Evolutionary conservation across 92 coral and sea anemone genomes (phyloP).

Genomic region (Diadumene lineata): DNA sequence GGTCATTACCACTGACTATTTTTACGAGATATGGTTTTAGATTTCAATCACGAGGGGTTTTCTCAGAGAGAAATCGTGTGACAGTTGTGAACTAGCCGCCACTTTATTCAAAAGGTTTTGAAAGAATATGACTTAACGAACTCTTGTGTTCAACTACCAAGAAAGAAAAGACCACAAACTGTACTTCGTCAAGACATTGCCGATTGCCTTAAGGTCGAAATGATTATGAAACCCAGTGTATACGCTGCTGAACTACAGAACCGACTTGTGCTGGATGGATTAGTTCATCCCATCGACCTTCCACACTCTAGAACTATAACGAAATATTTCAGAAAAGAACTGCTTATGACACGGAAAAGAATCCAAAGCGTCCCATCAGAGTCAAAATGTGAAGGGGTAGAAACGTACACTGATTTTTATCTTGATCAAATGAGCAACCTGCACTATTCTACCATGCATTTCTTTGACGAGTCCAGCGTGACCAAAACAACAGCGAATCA

Average conservation of each 20-base stretch:
- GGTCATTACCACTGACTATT: too few species aligned
- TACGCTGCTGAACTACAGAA: conserved; percentile 25
- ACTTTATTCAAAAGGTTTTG: conserved; percentile 32
- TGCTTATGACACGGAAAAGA: conserved; percentile 33
- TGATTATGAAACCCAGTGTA: conserved; percentile 38
- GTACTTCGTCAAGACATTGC: conserved; percentile 9
- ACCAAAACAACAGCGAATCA: conserved; percentile 27
- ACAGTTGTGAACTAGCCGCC: conserved; percentile 36
- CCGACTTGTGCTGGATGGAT: conserved; percentile 37
- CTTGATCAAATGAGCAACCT: conserved; percentile 2
- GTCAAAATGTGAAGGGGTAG: conserved; percentile 1
- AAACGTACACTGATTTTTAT: background rate
- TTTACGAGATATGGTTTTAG: too few species aligned
- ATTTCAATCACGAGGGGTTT: conserved; percentile 28
- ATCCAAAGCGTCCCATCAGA: conserved; percentile 20
- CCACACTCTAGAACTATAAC: conserved; percentile 21
- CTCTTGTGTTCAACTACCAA: conserved; percentile 11
- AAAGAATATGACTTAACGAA: conserved; percentile 31
- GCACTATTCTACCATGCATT: background rate
- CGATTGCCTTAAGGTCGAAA: conserved; percentile 31
- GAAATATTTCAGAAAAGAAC: conserved; percentile 37
- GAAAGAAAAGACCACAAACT: conserved; percentile 6
- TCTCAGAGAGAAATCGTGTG: conserved; percentile 35
- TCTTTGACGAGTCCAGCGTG: conserved; percentile 24
- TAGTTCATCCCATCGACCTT: conserved; percentile 29